phyloP scores from a whole-genome alignment of 2,888 invertebrate species.

The Epinotia brunnichana region DNA sequence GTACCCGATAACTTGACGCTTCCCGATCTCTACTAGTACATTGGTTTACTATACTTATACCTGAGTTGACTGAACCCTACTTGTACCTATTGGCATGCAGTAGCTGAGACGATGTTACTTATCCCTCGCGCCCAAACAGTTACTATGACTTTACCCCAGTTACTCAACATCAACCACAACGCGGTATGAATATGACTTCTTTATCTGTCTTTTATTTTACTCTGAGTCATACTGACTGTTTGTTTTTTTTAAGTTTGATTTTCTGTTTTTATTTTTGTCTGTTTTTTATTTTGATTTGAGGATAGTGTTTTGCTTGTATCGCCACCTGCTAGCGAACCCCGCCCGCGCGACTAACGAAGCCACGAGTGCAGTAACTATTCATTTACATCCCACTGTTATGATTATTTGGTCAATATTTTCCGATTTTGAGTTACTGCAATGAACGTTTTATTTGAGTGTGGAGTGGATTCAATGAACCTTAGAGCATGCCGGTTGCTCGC shows the following conservation, averaged over 20 bases:
- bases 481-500: slow-evolving; percentile 77
- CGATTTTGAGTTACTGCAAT: slow-evolving; percentile 76
- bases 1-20: slow-evolving; percentile 70
- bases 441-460: slow-evolving; percentile 79
- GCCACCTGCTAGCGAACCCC: slow-evolving; percentile 69
- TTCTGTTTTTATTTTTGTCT: slow-evolving; percentile 60
- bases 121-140: slow-evolving; percentile 81
- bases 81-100: slow-evolving; percentile 75
- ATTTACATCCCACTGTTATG: slow-evolving; percentile 51
- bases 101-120: slow-evolving; percentile 82
- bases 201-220: slow-evolving; percentile 78
- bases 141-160: slow-evolving; percentile 70
- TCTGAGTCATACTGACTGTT: slow-evolving; percentile 84
- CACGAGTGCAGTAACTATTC: slow-evolving; percentile 71
- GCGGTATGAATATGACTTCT: slow-evolving; percentile 81
- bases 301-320: slow-evolving; percentile 82
- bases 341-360: slow-evolving; percentile 72
- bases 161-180: slow-evolving; percentile 75
- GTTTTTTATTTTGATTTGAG: slow-evolving; percentile 65
- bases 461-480: slow-evolving; percentile 75
- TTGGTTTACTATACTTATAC: slow-evolving; percentile 54
- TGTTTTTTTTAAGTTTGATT: slow-evolving; percentile 74
- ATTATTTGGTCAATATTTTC: slow-evolving; percentile 63
- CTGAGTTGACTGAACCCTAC: slow-evolving; percentile 71
- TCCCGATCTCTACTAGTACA: slow-evolving; percentile 53